A percentile compares a stretch with the other conserved stretches of the same genome.
These are phyloP conservation scores for Pseudopodoces humilis DNA, from an alignment of 2,113 vertebrate genomes.

Conservation along the genomic window DNA sequence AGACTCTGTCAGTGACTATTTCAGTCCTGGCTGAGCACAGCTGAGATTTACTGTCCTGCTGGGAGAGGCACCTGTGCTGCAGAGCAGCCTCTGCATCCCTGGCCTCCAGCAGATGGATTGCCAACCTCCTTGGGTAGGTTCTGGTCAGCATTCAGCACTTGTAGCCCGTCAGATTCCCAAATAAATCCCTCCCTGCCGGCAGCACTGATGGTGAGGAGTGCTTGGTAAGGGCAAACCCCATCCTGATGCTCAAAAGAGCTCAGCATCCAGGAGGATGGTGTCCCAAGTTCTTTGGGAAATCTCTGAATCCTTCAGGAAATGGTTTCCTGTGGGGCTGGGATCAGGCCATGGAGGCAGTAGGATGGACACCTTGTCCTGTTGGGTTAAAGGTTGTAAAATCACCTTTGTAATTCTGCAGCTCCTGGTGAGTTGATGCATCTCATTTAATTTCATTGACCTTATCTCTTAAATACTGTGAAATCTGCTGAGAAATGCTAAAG, in stretches of 20 bases:
- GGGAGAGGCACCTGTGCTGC: neutral
- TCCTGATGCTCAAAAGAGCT: neutral
- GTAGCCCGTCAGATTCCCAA: neutral
- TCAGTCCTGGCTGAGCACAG: neutral
- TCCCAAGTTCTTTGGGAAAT: neutral
- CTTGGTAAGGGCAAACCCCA: neutral
- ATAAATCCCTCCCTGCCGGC: neutral
- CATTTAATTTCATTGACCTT: neutral
- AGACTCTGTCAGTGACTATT: neutral
- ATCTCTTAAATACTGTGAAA: neutral
- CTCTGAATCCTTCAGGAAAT: neutral
- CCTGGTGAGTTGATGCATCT: neutral
- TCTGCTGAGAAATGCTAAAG: neutral
- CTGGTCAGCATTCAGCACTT: neutral
- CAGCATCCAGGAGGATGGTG: fast-evolving
- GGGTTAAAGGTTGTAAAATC: neutral
- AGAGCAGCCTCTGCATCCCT: neutral
- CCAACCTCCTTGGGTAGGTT: neutral
- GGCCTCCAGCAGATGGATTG: neutral
- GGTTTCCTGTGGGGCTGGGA: neutral
- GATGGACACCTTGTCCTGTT: neutral
- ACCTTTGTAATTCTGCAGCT: neutral
- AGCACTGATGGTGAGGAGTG: neutral
- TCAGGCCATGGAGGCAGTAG: neutral
- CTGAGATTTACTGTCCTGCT: neutral